These are phyloP conservation scores for Plebejus anna DNA, from an alignment of 2,888 invertebrate genomes.

Conservation along the genomic window DNA sequence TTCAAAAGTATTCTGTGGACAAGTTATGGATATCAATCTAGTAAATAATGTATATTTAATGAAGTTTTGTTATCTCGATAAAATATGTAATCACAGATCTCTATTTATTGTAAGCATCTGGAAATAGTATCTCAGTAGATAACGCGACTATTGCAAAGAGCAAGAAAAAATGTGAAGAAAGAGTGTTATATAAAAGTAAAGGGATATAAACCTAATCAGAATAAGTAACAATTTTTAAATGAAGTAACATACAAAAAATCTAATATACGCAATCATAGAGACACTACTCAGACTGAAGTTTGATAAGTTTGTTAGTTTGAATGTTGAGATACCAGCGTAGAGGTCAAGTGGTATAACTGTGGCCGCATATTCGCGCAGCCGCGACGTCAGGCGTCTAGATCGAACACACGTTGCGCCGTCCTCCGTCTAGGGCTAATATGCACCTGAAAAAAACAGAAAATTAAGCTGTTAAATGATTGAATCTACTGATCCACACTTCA, in stretches of 20 bases:
- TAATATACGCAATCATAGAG: background rate
- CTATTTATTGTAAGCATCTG: slow-evolving; percentile 1
- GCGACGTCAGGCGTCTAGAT: background rate
- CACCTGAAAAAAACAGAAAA: background rate
- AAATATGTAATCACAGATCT: slow-evolving; percentile 14
- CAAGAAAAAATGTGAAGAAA: background rate
- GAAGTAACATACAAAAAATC: background rate
- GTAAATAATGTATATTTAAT: slow-evolving; percentile 26
- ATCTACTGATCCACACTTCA: too few relatives aligned
- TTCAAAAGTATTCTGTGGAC: background rate
- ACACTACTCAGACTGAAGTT: slow-evolving; percentile 5
- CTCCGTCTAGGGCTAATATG: slow-evolving; percentile 2
- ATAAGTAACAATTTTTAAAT: background rate
- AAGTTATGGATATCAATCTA: slow-evolving; percentile 14
- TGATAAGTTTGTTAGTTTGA: background rate
- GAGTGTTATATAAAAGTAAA: background rate
- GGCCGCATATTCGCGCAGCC: background rate
- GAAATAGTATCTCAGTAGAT: slow-evolving; percentile 1
- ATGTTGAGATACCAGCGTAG: background rate
- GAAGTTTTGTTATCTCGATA: slow-evolving; percentile 15
- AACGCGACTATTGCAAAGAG: background rate
- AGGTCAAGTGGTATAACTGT: background rate
- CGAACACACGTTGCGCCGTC: background rate
- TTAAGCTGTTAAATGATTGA: too few relatives aligned
- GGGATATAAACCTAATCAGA: background rate